Evolutionary conservation across 2,888 invertebrate species (phyloP), one percentile per base, ranked within the genome.

Genomic region (Ormyrus thymus): DNA sequence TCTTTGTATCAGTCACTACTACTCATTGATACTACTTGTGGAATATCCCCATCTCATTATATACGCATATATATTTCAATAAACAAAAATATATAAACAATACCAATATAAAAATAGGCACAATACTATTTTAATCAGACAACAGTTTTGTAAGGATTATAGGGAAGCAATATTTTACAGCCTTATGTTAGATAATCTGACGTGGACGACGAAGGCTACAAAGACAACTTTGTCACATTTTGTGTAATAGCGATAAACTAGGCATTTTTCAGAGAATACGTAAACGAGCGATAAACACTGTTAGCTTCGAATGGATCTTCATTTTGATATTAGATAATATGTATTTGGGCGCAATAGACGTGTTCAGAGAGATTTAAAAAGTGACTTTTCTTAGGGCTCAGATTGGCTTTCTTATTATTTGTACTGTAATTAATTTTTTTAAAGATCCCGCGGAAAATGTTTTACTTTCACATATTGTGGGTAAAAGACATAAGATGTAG

Each of bases 291-390:
- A 87, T 86, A 87, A 86, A 85, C 84, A 87, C 86, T 86, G 86
- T 85, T 87, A 88, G 85, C 82, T 81, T 85, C 87, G 86, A 85
- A 89, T 90, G 90, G 88, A 85, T 87, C 83, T 86, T 87, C 86
- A 87, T 87, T 88, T 87, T 85, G 84, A 86, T 86, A 87, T 89
- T 90, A 91, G 92, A 89, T 92, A 91, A 90, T 89, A 92, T 92
- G 92, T 92, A 92, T 90, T 90, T 92, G 89, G 91, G 91, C 83
- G 91, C 91, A 83, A 91, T 92, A 87, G 92, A 92, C 88, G 91
- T 92, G 84, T 92, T 92, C 89, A 91, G 92, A 92, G 92, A 92
- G 88, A 81, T 83, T 79, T 69, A 83, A 83, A 84, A 82, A 29
- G 29, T 29, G 72, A 83, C 43, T 59, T 83, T 81, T 81, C 82